phyloP scores from a whole-genome alignment of 2,888 invertebrate species.

The Cryptocephalus primarius region DNA sequence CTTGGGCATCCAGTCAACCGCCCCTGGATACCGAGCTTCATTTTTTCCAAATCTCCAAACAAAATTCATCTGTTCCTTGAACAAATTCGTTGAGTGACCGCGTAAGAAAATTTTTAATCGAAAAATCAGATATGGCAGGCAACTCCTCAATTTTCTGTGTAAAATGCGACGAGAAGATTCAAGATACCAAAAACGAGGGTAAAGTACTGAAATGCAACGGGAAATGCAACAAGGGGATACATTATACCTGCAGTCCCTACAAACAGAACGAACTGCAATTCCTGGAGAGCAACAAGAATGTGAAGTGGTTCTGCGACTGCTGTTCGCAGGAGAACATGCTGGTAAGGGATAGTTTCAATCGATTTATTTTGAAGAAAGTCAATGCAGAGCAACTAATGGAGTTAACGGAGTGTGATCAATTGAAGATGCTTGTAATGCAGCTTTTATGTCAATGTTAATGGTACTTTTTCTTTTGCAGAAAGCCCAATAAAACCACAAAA shows the following conservation, averaged over 20 bases:
- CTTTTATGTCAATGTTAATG: no score
- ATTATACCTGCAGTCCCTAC: slow-evolving; percentile 21
- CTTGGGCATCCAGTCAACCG: no score
- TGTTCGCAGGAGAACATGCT: slow-evolving; percentile 7
- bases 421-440: no score
- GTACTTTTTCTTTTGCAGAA: no score
- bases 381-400: no score
- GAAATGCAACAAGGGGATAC: slow-evolving; percentile 19
- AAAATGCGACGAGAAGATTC: slow-evolving; percentile 19
- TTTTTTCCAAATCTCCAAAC: background rate
- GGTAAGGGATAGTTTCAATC: no score
- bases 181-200: slow-evolving; percentile 6
- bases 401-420: no score
- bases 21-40: no score
- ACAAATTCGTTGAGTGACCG: background rate
- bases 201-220: slow-evolving; percentile 20
- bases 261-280: slow-evolving; percentile 19
- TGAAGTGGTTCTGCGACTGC: slow-evolving; percentile 22
- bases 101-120: background rate
- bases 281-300: slow-evolving; percentile 19
- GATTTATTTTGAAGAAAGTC: no score
- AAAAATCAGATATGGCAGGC: slow-evolving; percentile 13
- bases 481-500: no score
- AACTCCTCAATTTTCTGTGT: slow-evolving; percentile 22
- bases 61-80: background rate